phyloP scores from a whole-genome alignment of 2,113 vertebrate species.

The Spheniscus mendiculus region DNA sequence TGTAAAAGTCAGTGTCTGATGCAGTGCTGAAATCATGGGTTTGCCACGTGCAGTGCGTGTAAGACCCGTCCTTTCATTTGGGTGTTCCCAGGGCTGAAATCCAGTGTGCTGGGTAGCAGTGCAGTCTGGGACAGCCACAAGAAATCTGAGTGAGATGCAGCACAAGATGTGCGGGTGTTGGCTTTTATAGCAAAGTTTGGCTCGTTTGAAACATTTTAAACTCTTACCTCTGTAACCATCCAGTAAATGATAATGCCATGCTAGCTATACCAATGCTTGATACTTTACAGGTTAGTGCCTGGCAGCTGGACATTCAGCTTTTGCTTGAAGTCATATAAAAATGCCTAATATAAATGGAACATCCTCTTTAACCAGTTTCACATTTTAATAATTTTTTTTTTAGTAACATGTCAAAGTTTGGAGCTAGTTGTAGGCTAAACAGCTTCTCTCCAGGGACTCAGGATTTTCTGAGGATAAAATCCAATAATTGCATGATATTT shows the following conservation, averaged over 20 bases:
- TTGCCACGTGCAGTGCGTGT: not conserved
- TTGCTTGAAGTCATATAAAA: not conserved
- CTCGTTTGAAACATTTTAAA: not conserved
- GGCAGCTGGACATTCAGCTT: not conserved
- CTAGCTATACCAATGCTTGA: not conserved
- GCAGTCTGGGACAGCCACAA: not conserved
- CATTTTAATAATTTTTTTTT: not conserved
- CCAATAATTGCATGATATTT: not conserved
- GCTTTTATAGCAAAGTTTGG: not conserved
- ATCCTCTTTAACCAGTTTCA: not conserved
- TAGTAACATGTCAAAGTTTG: not conserved
- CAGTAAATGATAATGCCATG: not conserved
- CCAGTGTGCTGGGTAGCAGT: fast-evolving
- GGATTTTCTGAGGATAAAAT: slow-evolving; percentile 12
- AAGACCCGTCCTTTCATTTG: not conserved
- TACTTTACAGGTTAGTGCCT: not conserved
- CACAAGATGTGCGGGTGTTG: not conserved
- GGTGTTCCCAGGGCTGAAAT: not conserved
- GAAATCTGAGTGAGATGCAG: not conserved
- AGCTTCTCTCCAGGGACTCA: not conserved
- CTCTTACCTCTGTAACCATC: not conserved
- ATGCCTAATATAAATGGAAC: not conserved
- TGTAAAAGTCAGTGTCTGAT: not conserved
- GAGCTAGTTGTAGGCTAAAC: not conserved
- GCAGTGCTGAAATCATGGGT: not conserved